Conservation (phyloP, 2,888 invertebrate genomes). For the Lithosia quadra region DNA sequence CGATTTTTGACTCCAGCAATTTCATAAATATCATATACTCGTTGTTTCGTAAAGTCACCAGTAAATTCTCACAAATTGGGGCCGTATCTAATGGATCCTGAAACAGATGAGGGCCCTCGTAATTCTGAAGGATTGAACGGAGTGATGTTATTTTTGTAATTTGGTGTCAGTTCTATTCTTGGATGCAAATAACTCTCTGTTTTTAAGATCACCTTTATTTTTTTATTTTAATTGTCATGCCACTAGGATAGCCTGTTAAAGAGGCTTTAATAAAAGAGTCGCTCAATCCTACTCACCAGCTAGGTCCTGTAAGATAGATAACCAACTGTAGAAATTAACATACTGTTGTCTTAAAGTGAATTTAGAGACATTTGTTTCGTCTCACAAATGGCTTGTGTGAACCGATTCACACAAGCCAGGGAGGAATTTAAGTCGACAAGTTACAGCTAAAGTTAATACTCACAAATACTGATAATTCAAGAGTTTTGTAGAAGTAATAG, state of each 20-base stretch:
- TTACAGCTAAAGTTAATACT: neutral
- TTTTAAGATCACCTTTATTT: neutral
- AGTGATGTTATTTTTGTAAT: constrained; percentile 20
- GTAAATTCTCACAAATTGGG: constrained; percentile 63
- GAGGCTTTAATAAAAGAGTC: neutral
- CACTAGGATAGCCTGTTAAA: neutral
- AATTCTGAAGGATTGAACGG: constrained; percentile 53
- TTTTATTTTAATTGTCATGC: neutral
- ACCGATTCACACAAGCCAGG: neutral
- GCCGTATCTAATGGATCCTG: constrained; percentile 71
- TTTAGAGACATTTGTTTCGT: neutral
- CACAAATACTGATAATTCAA: neutral
- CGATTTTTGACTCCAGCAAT: constrained; percentile 53
- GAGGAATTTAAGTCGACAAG: neutral
- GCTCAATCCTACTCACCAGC: neutral
- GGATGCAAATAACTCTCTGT: neutral
- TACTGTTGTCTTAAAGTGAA: constrained; percentile 1
- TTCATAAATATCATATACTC: constrained; percentile 61
- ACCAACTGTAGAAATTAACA: neutral
- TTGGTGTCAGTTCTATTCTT: too few relatives aligned
- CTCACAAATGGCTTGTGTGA: constrained; percentile 4
- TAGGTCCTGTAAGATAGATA: neutral
- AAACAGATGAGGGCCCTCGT: constrained; percentile 57
- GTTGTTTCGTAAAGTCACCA: constrained; percentile 42
- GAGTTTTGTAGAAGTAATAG: neutral